Percentiles rank a stretch among this genome's conserved stretches.
Evolutionary conservation across 2,113 vertebrate genomes (phyloP).

Genomic region (Triplophysa dalaica): DNA sequence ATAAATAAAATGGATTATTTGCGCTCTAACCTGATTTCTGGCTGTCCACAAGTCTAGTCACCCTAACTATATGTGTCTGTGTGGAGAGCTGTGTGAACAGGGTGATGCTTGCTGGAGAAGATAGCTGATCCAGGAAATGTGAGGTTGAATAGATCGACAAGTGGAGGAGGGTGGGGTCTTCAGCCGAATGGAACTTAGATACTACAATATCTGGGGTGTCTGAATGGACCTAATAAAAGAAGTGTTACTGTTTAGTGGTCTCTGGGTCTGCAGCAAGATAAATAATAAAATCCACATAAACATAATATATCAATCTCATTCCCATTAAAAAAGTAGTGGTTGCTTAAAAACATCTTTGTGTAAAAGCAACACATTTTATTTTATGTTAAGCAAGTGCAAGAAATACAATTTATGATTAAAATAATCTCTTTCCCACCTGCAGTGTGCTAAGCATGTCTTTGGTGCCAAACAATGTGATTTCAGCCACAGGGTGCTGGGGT

Average conservation of each 20-base stretch:
- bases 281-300: too few relatives aligned
- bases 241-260: not conserved
- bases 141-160: constrained; percentile 9
- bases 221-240: constrained; percentile 31
- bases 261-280: too few relatives aligned
- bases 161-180: not conserved
- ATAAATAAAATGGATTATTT: not conserved
- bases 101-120: constrained; percentile 11
- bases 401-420: not conserved
- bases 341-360: too few relatives aligned
- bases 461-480: constrained; percentile 38
- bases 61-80: constrained; percentile 41
- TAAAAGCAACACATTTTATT: not conserved
- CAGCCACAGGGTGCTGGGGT: constrained; percentile 18
- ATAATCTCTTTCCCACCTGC: constrained; percentile 14
- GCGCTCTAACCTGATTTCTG: constrained; percentile 30
- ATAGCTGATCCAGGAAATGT: constrained; percentile 11
- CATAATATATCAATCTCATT: too few relatives aligned
- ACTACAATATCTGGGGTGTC: constrained; percentile 33
- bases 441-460: constrained; percentile 33
- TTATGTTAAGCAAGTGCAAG: too few relatives aligned
- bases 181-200: constrained; percentile 25
- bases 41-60: constrained; percentile 34
- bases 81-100: constrained; percentile 23
- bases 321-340: too few relatives aligned